A percentile compares a stretch with the other conserved stretches of the same genome.
Evolutionary conservation across 2,113 vertebrate species (phyloP).

Genomic region (Nothobranchius furzeri): DNA sequence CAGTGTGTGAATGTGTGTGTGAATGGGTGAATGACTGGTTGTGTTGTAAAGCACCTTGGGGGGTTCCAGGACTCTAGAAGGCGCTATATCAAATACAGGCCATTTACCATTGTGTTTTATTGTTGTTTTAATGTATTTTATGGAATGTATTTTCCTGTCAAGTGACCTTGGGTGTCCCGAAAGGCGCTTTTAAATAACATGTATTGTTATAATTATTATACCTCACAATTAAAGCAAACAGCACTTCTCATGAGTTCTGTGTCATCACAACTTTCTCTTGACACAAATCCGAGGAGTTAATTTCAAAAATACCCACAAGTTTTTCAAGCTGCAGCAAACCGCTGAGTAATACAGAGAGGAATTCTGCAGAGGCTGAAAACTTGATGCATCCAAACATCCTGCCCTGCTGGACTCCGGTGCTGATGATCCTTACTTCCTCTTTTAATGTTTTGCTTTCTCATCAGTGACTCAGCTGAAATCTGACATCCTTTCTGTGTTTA

Average conservation of each 20-base stretch:
- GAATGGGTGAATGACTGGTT: too few relatives aligned
- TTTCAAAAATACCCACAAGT: not conserved
- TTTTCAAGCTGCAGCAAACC: not conserved
- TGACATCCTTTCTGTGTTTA: slow-evolving; percentile 18
- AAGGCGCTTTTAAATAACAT: too few relatives aligned
- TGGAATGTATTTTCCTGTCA: too few relatives aligned
- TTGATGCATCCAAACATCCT: slow-evolving; percentile 2
- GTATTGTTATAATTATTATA: too few relatives aligned
- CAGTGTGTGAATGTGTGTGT: too few relatives aligned
- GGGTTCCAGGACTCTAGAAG: too few relatives aligned
- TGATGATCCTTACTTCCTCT: slow-evolving; percentile 60
- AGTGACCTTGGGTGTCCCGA: too few relatives aligned
- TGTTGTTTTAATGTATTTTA: too few relatives aligned
- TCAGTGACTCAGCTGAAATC: slow-evolving; percentile 24
- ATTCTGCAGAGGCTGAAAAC: slow-evolving; percentile 20
- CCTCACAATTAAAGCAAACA: not conserved
- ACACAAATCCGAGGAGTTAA: slow-evolving; percentile 3
- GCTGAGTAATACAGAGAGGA: slow-evolving; percentile 30
- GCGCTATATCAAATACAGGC: too few relatives aligned
- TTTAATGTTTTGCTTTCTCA: slow-evolving; percentile 28
- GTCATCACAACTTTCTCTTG: not conserved
- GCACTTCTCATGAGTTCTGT: not conserved
- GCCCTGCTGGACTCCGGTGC: slow-evolving; percentile 34
- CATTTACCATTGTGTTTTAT: too few relatives aligned
- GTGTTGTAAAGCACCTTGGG: too few relatives aligned